Conservation (phyloP, 2,888 invertebrate genomes). For the Ditula angustiorana region DNA sequence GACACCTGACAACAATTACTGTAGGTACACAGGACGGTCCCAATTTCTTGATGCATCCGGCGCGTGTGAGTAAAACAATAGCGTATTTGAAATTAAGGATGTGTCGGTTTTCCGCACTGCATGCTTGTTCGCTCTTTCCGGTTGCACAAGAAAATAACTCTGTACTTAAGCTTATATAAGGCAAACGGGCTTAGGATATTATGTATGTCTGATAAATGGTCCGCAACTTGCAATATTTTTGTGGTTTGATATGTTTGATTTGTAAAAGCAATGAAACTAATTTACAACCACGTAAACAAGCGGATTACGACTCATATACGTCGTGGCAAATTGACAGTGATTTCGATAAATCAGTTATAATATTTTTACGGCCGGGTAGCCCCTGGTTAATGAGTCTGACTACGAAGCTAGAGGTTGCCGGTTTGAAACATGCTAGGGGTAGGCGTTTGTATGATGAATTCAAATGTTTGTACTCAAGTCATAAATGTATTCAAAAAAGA, state of each 20-base stretch:
- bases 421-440: no score
- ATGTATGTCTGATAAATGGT: not conserved
- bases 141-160: constrained; percentile 31
- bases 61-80: constrained; percentile 51
- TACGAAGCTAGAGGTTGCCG: no score
- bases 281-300: no score
- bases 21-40: constrained; percentile 41
- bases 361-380: no score
- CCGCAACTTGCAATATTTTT: not conserved
- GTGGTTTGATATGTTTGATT: not conserved
- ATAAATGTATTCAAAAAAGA: no score
- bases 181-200: not conserved
- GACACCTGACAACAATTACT: constrained; percentile 29
- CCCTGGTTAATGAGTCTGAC: no score
- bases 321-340: no score
- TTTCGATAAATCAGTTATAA: no score
- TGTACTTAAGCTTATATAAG: not conserved
- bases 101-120: constrained; percentile 46
- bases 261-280: not conserved
- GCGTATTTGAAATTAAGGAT: constrained; percentile 51
- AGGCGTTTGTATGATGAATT: no score
- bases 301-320: no score
- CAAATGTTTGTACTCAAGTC: no score
- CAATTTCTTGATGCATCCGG: constrained; percentile 40
- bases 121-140: constrained; percentile 42